Percentiles rank a stretch among this genome's conserved stretches.
Evolutionary conservation across 2,113 vertebrate genomes (phyloP).

Genomic region (Trematomus loennbergii): DNA sequence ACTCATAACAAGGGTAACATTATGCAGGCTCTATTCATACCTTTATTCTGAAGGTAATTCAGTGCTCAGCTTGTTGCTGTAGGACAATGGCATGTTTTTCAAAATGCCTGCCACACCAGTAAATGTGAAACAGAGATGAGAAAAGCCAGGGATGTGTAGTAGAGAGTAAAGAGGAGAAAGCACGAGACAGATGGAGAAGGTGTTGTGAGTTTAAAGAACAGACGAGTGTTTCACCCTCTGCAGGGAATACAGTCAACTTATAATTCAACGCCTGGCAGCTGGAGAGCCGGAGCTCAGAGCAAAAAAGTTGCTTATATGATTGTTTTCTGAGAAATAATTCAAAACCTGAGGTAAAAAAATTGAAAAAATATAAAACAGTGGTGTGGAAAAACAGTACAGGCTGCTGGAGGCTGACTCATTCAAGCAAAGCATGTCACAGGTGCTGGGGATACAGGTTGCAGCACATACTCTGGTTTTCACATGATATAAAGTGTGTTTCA

Average conservation of each 20-base stretch:
- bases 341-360: constrained; percentile 6
- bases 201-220: not conserved
- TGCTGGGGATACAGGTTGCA: not conserved
- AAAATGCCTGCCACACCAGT: too few species aligned
- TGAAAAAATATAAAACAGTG: constrained; percentile 6
- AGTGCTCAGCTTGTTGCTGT: too few species aligned
- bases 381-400: not conserved
- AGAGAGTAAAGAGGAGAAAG: too few species aligned
- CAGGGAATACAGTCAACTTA: constrained; percentile 38
- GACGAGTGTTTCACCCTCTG: constrained; percentile 15
- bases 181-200: not conserved
- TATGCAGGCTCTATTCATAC: too few species aligned
- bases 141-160: not conserved
- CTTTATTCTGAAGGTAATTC: too few species aligned
- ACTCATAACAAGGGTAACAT: too few species aligned
- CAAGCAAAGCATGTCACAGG: not conserved
- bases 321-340: constrained; percentile 40
- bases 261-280: constrained; percentile 41
- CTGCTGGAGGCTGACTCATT: constrained; percentile 6
- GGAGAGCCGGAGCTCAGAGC: constrained; percentile 20
- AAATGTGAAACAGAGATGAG: too few species aligned
- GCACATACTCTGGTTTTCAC: not conserved
- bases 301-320: not conserved
- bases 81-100: too few species aligned
- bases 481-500: too few species aligned